A percentile compares a stretch with the other conserved stretches of the same genome.
Evolutionary conservation across 2,113 vertebrate genomes (phyloP).

Genomic region (Rafetus swinhoei): DNA sequence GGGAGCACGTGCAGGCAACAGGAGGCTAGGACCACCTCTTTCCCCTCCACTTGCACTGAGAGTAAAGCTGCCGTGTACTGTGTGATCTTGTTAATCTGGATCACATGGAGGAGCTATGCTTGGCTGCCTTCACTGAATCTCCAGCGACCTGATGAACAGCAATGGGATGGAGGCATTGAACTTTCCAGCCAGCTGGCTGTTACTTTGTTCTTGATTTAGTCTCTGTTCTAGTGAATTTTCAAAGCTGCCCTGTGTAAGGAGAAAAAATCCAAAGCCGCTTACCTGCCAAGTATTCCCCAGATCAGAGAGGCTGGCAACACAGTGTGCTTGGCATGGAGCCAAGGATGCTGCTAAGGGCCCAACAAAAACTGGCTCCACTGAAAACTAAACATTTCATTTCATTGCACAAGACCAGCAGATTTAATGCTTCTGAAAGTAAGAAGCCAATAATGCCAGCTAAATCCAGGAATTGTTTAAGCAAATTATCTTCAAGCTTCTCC

Average conservation of each 20-base stretch:
- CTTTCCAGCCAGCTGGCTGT: not conserved
- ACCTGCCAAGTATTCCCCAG: not conserved
- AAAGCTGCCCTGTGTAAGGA: slow-evolving; percentile 19
- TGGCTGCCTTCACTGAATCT: slow-evolving; percentile 10
- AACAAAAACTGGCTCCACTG: not conserved
- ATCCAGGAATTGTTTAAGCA: not conserved
- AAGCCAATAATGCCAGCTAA: slow-evolving; percentile 1
- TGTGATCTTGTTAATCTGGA: slow-evolving; percentile 10
- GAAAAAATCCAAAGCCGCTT: not conserved
- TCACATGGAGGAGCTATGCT: not conserved
- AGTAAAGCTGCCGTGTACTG: not conserved
- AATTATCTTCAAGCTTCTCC: not conserved
- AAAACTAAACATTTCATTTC: slow-evolving; percentile 21
- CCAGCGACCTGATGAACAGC: not conserved
- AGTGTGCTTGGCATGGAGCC: not conserved
- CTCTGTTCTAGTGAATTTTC: slow-evolving; percentile 19
- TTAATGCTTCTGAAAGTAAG: slow-evolving; percentile 7
- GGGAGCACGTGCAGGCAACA: not conserved
- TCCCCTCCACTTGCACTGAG: not conserved
- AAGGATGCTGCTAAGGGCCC: slow-evolving; percentile 21
- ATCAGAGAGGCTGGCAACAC: slow-evolving; percentile 13
- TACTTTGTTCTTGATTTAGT: slow-evolving; percentile 33
- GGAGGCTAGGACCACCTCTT: not conserved
- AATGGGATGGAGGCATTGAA: not conserved
- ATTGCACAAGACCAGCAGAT: not conserved